A percentile compares a stretch with the other conserved stretches of the same genome.
phyloP scores from a whole-genome alignment of 2,113 vertebrate species.

The Chelonoidis abingdonii region DNA sequence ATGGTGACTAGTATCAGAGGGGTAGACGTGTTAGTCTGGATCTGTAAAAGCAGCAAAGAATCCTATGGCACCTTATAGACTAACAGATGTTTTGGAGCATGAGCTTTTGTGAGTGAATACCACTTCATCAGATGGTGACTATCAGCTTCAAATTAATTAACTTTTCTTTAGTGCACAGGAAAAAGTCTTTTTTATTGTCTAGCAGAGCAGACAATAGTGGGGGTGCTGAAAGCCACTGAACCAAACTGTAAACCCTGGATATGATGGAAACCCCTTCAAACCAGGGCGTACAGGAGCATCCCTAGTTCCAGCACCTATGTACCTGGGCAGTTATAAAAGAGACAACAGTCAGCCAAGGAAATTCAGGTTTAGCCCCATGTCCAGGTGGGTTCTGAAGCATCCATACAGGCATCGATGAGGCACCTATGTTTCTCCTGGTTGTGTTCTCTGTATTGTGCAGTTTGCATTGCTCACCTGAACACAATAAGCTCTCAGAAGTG shows the following conservation, averaged over 20 bases:
- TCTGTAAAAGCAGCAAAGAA: no score
- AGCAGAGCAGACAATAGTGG: no score
- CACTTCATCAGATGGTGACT: background rate
- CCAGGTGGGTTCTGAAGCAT: background rate
- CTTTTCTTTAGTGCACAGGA: background rate
- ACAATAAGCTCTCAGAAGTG: background rate
- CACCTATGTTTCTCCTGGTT: background rate
- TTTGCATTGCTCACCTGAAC: background rate
- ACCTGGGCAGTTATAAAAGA: background rate
- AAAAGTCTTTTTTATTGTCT: background rate
- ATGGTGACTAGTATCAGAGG: background rate
- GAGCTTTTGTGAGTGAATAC: no score
- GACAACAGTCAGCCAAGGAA: background rate
- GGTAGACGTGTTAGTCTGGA: no score
- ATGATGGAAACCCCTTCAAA: no score
- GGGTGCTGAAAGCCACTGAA: no score
- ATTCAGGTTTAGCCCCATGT: background rate
- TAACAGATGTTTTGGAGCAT: no score
- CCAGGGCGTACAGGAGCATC: no score
- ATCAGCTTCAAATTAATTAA: background rate
- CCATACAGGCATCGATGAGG: background rate
- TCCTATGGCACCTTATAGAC: no score
- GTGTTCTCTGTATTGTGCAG: accelerated
- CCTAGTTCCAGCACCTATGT: background rate
- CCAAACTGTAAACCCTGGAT: no score